phyloP scores from a whole-genome alignment of 1,140 invertebrate species.

The Meloidogyne floridensis region DNA sequence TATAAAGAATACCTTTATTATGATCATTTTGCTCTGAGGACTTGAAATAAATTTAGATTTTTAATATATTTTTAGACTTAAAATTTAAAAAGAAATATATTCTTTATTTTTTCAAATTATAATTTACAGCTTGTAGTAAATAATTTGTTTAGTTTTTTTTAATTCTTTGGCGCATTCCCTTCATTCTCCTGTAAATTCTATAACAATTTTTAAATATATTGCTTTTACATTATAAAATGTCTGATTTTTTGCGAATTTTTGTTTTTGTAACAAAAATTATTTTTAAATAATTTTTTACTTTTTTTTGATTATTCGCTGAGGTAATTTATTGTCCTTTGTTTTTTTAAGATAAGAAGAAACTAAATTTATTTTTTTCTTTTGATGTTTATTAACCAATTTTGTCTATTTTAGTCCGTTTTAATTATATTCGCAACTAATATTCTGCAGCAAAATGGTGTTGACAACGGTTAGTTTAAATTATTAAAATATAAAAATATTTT shows the following conservation, averaged over 20 bases:
- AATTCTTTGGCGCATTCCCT: background rate
- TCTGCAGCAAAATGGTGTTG: conserved; percentile 27
- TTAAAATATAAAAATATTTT: background rate
- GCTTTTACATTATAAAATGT: no score
- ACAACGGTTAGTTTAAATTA: conserved; percentile 26
- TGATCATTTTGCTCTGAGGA: no score
- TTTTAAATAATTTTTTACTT: conserved; percentile 4
- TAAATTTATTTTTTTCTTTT: background rate
- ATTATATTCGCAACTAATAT: background rate
- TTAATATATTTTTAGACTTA: background rate
- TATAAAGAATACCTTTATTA: no score
- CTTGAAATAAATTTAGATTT: no score
- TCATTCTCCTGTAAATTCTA: background rate
- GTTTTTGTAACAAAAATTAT: background rate
- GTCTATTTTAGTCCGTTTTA: background rate
- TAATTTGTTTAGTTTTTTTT: background rate
- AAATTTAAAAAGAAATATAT: background rate
- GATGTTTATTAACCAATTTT: background rate
- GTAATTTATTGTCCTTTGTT: background rate
- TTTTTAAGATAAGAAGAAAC: background rate
- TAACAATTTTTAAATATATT: background rate
- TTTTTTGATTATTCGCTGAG: background rate
- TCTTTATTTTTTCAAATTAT: background rate
- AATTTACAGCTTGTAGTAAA: no score
- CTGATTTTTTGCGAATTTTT: no score